phyloP scores from a whole-genome alignment of 2,797 vertebrate genomes.

The Hafferia zeledoni region DNA sequence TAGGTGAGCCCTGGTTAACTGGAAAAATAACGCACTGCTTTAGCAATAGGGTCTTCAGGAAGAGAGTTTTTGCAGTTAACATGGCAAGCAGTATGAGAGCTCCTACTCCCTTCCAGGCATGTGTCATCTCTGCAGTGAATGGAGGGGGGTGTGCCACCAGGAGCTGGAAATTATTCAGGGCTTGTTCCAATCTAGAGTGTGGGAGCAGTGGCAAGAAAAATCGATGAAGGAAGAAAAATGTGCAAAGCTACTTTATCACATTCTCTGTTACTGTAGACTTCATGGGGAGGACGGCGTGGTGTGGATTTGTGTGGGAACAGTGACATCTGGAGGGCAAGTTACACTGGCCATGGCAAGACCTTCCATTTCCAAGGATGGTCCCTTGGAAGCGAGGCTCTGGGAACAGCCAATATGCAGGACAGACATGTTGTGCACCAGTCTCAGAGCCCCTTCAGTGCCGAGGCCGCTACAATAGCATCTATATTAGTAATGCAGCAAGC shows the following conservation, averaged over 20 bases:
- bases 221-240: not conserved
- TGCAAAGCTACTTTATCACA: not conserved
- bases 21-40: not conserved
- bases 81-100: not conserved
- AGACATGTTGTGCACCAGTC: fast-evolving
- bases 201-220: not conserved
- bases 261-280: fast-evolving
- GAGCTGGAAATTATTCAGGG: not conserved
- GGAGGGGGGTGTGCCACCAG: not conserved
- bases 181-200: not conserved
- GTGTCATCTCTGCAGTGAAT: not conserved
- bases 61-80: not conserved
- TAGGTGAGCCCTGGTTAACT: not conserved
- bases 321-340: not conserved
- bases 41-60: not conserved
- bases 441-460: fast-evolving
- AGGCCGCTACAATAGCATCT: not conserved
- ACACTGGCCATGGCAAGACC: not conserved
- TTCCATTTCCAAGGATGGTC: not conserved
- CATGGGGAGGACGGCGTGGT: fast-evolving
- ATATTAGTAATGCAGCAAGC: not conserved
- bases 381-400: not conserved
- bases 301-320: not conserved
- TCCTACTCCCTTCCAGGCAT: not conserved
- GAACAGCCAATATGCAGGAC: fast-evolving